Base-by-base conservation (phyloP, 2,113 vertebrate genomes). In the Tragelaphus strepsiceros region DNA sequence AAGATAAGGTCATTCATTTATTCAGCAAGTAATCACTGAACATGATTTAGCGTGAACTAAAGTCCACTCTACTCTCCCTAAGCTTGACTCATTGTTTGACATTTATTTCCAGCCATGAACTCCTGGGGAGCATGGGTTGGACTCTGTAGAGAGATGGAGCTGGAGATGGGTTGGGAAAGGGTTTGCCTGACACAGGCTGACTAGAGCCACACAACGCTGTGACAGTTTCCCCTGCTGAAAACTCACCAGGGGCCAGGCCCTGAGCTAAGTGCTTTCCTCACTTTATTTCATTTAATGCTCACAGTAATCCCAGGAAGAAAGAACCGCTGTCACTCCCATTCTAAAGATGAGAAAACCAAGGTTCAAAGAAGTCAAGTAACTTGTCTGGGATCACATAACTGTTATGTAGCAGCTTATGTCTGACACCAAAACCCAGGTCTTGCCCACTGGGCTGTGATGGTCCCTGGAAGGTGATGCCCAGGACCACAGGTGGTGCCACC, bases 291-390 rank as follows among this genome's bases (percentile, higher is more conserved):
- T 53, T 90, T 83, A 21, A 49, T 54, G 17, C 21, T 49, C 64
- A 39, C 28, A 56, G 10, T 35, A 39, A 51, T 46, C 64, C 4
- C 2, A 58, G 77, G 28, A 62, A 54, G 28, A 35, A 83, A 64
- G 16, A 8, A 22, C 14, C 4, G 0, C 16, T 24, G 49, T 51
- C n/a, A 16, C 4, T 8, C 12, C 16, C 61, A 51, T n/a, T 30
- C 14, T 53, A 53, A 51, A 88, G 85, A 53, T n/a, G 54, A 90
- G 53, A 59, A 58, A 54, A 80, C 53, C 11, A 35, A 88, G 39
- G 43, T 30, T n/a, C 53, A 26, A 54, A 95, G 94, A 90, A 24
- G 62, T 88, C 59, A 64, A 46, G 24, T 51, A 24, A 46, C 83
- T 87, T 74, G 54, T 83, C 78, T 51, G n/a, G n/a, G 35, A 61